Evolutionary conservation across 2,113 vertebrate species (phyloP).

Genomic region (Syngnathus scovelli): DNA sequence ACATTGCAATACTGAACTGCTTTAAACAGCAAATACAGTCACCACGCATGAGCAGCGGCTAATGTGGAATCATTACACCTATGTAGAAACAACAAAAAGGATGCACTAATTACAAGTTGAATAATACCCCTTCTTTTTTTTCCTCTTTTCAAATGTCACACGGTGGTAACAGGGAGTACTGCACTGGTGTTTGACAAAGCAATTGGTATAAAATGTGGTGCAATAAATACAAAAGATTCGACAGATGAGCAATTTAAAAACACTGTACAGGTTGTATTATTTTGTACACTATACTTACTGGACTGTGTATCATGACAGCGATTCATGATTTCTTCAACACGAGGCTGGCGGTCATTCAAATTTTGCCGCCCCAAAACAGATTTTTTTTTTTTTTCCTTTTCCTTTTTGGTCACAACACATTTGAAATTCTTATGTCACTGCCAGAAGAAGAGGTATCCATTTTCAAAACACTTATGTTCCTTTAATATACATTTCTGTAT

Average conservation of each 20-base stretch:
- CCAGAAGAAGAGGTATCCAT: slow-evolving; percentile 66
- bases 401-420: slow-evolving; percentile 46
- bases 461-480: slow-evolving; percentile 64
- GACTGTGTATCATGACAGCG: slow-evolving; percentile 13
- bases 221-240: slow-evolving; percentile 64
- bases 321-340: slow-evolving; percentile 4
- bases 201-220: slow-evolving; percentile 66
- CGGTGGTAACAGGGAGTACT: slow-evolving; percentile 48
- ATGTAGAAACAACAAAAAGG: slow-evolving; percentile 27
- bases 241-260: slow-evolving; percentile 68
- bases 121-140: slow-evolving; percentile 51
- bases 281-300: slow-evolving; percentile 62
- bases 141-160: slow-evolving; percentile 45
- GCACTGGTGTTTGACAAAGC: slow-evolving; percentile 63
- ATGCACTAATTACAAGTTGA: slow-evolving; percentile 49
- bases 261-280: slow-evolving; percentile 64
- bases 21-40: slow-evolving; percentile 52
- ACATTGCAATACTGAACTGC: slow-evolving; percentile 50
- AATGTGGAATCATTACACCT: slow-evolving; percentile 68
- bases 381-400: not conserved
- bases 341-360: slow-evolving; percentile 41
- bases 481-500: slow-evolving; percentile 56
- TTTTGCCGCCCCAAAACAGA: slow-evolving; percentile 12
- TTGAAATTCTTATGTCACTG: slow-evolving; percentile 58
- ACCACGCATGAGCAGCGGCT: slow-evolving; percentile 52